These are phyloP conservation scores for Lottia gigantea DNA, from an alignment of 2,888 invertebrate species.

Conservation along the genomic window DNA sequence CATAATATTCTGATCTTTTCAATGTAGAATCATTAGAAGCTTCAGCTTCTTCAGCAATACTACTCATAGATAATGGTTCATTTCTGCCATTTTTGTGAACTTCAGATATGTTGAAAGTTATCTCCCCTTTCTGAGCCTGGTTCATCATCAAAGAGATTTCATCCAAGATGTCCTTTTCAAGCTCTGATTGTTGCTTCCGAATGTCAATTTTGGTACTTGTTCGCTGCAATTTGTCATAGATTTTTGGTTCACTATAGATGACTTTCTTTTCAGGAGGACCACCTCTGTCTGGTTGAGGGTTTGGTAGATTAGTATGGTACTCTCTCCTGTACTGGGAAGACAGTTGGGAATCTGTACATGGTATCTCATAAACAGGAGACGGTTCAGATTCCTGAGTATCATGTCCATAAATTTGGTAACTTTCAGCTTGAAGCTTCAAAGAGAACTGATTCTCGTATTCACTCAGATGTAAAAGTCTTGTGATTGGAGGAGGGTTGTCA, in stretches of 20 bases:
- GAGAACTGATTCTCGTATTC: not conserved
- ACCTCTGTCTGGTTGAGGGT: not conserved
- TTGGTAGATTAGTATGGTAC: not conserved
- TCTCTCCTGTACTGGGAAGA: not conserved
- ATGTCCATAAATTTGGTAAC: not conserved
- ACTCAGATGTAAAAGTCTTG: not conserved
- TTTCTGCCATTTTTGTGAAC: too few relatives aligned
- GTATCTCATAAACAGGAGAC: not conserved
- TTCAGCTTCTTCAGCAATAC: too few relatives aligned
- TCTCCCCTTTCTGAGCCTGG: not conserved
- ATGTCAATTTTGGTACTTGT: constrained; percentile 1
- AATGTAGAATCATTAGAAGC: not conserved
- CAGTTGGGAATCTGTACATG: not conserved
- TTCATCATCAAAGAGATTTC: not conserved
- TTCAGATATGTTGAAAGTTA: not conserved
- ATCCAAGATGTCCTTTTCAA: not conserved
- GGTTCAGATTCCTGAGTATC: not conserved
- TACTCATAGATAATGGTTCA: too few relatives aligned
- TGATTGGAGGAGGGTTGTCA: not conserved
- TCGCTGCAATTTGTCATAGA: not conserved
- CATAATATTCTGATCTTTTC: constrained; percentile 1
- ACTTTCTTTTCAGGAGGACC: not conserved
- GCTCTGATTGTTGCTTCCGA: too few relatives aligned
- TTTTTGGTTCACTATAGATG: not conserved
- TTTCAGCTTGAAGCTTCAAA: not conserved